Evolutionary conservation across 2,113 vertebrate species (phyloP).

Genomic region (Hylia prasina): DNA sequence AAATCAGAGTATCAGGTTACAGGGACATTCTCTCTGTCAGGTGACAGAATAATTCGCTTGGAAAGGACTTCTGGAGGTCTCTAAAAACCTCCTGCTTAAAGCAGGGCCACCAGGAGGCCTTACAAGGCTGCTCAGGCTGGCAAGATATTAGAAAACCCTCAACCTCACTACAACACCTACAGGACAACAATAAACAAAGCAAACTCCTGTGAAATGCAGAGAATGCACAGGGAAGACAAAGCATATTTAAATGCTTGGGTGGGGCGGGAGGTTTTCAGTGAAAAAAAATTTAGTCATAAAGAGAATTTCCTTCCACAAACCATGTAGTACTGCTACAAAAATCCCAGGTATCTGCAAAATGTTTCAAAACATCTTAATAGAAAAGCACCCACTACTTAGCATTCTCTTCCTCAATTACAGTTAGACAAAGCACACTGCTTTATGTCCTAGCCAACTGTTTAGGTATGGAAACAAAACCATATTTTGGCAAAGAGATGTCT

Average conservation of each 20-base stretch:
- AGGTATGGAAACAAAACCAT: conserved; percentile 47
- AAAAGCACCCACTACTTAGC: not conserved
- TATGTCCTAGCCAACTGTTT: conserved; percentile 9
- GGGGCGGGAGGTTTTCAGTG: not conserved
- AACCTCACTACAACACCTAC: not conserved
- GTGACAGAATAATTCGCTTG: not conserved
- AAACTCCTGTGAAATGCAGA: not conserved
- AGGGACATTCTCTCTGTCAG: not conserved
- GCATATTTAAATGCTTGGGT: not conserved
- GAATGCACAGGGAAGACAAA: not conserved
- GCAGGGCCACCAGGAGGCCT: not conserved
- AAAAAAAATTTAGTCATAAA: not conserved
- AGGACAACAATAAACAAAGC: not conserved
- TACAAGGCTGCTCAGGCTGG: not conserved
- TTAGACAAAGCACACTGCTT: not conserved
- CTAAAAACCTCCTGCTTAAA: not conserved
- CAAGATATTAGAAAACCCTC: not conserved
- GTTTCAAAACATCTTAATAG: not conserved
- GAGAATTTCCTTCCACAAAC: not conserved
- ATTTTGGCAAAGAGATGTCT: conserved; percentile 15
- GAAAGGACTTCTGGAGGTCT: not conserved
- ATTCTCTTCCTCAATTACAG: conserved; percentile 17
- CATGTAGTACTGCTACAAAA: not conserved
- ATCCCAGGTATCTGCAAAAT: not conserved
- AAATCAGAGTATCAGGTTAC: not conserved